A percentile compares a stretch with the other conserved stretches of the same genome.
These are phyloP conservation scores for Shinisaurus crocodilurus DNA, from an alignment of 2,113 vertebrate genomes.

Conservation along the genomic window DNA sequence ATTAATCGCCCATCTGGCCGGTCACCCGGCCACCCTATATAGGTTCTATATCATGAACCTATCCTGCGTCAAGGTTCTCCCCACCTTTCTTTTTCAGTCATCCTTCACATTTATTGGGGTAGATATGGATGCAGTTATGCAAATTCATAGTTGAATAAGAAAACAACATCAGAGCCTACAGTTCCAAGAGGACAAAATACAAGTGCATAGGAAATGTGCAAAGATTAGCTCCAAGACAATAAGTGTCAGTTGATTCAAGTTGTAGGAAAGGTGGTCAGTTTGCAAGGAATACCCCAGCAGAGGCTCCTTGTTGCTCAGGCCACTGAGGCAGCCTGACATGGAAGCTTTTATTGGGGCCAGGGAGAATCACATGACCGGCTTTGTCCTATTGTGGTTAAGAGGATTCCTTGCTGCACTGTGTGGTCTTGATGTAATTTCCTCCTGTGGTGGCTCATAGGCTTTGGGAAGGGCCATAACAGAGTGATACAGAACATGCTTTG, in stretches of 20 bases:
- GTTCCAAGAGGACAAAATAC: background rate
- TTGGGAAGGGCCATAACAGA: background rate
- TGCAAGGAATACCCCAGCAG: background rate
- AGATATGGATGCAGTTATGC: background rate
- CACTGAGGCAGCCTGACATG: background rate
- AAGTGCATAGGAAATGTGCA: background rate
- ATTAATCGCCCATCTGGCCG: too few relatives aligned
- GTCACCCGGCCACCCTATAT: too few relatives aligned
- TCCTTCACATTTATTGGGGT: background rate
- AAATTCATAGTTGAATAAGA: background rate
- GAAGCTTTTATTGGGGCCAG: background rate
- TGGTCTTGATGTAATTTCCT: background rate
- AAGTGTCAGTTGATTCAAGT: background rate
- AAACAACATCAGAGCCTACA: background rate
- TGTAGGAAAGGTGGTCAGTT: background rate
- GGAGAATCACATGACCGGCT: background rate
- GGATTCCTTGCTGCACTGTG: background rate
- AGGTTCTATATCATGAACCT: background rate
- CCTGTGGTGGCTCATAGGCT: background rate
- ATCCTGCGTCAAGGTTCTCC: background rate
- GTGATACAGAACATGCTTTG: background rate
- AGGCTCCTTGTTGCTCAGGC: background rate
- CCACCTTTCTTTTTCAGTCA: background rate
- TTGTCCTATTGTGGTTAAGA: background rate
- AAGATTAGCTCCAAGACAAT: background rate